Evolutionary conservation across 2,113 vertebrate species (phyloP).

Genomic region (Oncorhynchus gorbuscha): DNA sequence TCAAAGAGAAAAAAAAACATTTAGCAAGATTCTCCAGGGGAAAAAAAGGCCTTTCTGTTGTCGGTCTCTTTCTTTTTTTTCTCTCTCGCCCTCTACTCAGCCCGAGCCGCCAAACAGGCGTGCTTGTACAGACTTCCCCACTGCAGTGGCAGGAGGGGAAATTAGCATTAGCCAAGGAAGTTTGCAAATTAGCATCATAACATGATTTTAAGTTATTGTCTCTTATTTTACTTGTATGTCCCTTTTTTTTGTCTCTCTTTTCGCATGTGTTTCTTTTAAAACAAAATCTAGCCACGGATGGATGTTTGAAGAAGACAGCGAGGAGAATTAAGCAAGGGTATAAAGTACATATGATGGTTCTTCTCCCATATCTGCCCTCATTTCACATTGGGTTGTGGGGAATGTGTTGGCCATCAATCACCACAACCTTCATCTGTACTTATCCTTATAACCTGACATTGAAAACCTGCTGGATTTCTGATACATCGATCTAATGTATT

Average conservation of each 20-base stretch:
- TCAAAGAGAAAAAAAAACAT: constrained; percentile 36
- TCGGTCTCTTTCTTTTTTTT: not conserved
- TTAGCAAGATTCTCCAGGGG: constrained; percentile 56
- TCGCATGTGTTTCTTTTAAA: not conserved
- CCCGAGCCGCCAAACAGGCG: not conserved
- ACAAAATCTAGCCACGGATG: constrained; percentile 38
- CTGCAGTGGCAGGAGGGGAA: too few species aligned
- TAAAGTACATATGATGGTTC: constrained; percentile 26
- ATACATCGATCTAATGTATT: not conserved
- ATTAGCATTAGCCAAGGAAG: not conserved
- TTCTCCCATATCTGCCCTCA: constrained; percentile 13
- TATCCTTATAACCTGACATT: not conserved
- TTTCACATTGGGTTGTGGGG: constrained; percentile 20
- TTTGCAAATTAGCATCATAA: not conserved
- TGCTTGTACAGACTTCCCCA: not conserved
- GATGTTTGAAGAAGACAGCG: constrained; percentile 58
- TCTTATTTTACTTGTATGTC: constrained; percentile 29
- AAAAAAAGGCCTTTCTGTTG: constrained; percentile 22
- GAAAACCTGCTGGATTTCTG: too few species aligned
- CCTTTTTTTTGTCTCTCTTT: constrained; percentile 21
- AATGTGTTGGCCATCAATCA: constrained; percentile 43
- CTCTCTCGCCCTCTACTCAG: not conserved
- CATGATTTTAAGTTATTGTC: not conserved
- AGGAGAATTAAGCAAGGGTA: constrained; percentile 59
- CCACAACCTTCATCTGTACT: constrained; percentile 22